Base-by-base conservation (phyloP, 2,888 invertebrate species). In the Meloe dianella region DNA sequence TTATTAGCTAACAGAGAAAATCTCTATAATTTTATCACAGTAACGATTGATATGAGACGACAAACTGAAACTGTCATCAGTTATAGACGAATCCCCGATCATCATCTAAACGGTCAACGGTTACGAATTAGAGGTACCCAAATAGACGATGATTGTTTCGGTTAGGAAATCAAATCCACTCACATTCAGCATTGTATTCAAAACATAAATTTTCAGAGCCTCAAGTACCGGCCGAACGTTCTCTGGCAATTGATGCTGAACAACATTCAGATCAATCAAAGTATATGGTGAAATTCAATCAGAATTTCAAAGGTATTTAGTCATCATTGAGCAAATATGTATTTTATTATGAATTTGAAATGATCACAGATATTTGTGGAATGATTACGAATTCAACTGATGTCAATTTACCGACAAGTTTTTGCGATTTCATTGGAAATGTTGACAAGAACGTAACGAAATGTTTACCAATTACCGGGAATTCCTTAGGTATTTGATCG, bases 121-220 rank as follows among this genome's bases (percentile, higher is more conserved):
- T 66, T 75, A 4, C 62, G 62, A 24, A 67, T 76, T 61, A 47
- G 57, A 20, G 75, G 74, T 20, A 63, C 67, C 22, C 74, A 75
- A 66, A 65, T 71, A 22, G 63, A 63, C 22, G 73, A 75, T n/a
- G 72, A 73, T 54, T 75, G 75, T 63, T 47, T 67, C 5, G 58
- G 74, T 73, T 61, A 69, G 70, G 63, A 38, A 30, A 35, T 17
- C 27, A 38, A 24, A 41, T 7, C 7, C 14, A 17, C 14, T n/a
- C 17, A 54, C 20, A 38, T 22, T n/a, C 17, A 1, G 41, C 2
- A 5, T 35, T 57, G 27, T 57, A 30, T 22, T 24, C 5, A 38
- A 60, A 14, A 38, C 12, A 30, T 51, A 57, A 1, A 61, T 57
- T 66, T 70, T 60, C 59, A 72, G 74, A 69, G 57, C 70, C 71